Percentiles rank a stretch among this genome's conserved stretches.
Conservation (phyloP, 1,140 invertebrate genomes). For the Neodiprion virginianus region DNA sequence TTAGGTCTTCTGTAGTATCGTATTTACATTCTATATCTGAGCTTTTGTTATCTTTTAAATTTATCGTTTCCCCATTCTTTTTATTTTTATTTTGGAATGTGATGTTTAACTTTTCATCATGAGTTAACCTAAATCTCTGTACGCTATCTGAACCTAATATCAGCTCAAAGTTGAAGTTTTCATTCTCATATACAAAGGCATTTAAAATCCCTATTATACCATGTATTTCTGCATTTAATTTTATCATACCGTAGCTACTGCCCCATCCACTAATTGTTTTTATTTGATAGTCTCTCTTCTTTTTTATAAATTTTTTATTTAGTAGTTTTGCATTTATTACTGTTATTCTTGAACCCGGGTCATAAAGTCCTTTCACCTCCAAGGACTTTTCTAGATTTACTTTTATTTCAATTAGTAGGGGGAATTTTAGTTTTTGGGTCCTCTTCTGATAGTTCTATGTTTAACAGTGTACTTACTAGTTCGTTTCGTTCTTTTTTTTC, state of each 20-base stretch:
- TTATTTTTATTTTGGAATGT: constrained; percentile 8
- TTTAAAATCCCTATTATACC: too few relatives aligned
- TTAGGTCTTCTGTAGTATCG: constrained; percentile 25
- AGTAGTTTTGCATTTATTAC: too few relatives aligned
- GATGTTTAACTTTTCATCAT: not conserved
- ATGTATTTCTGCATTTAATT: too few relatives aligned
- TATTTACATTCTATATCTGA: constrained; percentile 25
- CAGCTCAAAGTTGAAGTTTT: too few relatives aligned
- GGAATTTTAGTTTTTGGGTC: constrained; percentile 28
- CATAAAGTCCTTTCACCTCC: constrained; percentile 22
- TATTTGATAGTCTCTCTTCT: not conserved
- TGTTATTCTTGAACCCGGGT: not conserved
- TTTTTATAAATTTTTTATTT: too few relatives aligned
- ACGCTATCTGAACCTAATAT: too few relatives aligned
- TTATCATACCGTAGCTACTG: not conserved
- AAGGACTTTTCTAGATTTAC: not conserved
- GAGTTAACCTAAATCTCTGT: too few relatives aligned
- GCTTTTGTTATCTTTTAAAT: constrained; percentile 45
- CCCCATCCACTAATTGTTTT: constrained; percentile 19
- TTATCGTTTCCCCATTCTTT: not conserved
- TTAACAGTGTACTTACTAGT: constrained; percentile 18
- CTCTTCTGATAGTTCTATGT: constrained; percentile 23
- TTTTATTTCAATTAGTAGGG: not conserved
- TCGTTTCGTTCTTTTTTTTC: constrained; percentile 20
- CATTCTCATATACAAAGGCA: too few relatives aligned